Percentiles rank a stretch among this genome's conserved stretches.
These are phyloP conservation scores for Drosophila guanche DNA, from an alignment of 1,140 invertebrate species.

Conservation along the genomic window DNA sequence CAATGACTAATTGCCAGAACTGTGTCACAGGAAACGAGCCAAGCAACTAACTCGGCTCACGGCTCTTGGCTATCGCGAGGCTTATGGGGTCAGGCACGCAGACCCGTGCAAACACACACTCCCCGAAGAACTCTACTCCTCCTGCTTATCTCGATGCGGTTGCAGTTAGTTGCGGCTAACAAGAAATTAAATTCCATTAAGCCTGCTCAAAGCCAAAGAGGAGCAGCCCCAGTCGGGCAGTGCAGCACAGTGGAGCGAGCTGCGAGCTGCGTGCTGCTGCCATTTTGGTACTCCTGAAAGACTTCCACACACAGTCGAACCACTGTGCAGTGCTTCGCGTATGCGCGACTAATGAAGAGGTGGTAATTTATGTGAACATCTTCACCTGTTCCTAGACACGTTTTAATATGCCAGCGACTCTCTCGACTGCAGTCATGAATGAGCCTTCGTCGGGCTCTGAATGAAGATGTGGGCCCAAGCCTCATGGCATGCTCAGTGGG, in stretches of 20 bases:
- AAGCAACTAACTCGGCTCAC: slow-evolving; percentile 14
- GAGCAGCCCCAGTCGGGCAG: slow-evolving; percentile 1
- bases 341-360: slow-evolving; percentile 74
- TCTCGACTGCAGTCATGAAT: slow-evolving; percentile 53
- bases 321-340: slow-evolving; percentile 44
- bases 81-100: slow-evolving; percentile 72
- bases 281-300: not conserved
- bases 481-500: not conserved
- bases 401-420: slow-evolving; percentile 67
- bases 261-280: too few species aligned
- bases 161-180: slow-evolving; percentile 74
- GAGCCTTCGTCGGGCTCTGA: slow-evolving; percentile 41
- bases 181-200: slow-evolving; percentile 82
- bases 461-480: slow-evolving; percentile 62
- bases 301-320: not conserved
- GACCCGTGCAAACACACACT: slow-evolving; percentile 1
- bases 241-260: slow-evolving; percentile 21
- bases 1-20: slow-evolving; percentile 80
- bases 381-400: slow-evolving; percentile 77
- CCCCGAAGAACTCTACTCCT: slow-evolving; percentile 11
- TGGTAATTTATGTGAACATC: slow-evolving; percentile 81
- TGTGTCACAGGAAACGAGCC: slow-evolving; percentile 76
- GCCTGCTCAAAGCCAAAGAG: slow-evolving; percentile 46
- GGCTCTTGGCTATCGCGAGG: not conserved
- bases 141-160: slow-evolving; percentile 66